These are phyloP conservation scores for Lithosia quadra DNA, from an alignment of 2,888 invertebrate species.

Conservation along the genomic window DNA sequence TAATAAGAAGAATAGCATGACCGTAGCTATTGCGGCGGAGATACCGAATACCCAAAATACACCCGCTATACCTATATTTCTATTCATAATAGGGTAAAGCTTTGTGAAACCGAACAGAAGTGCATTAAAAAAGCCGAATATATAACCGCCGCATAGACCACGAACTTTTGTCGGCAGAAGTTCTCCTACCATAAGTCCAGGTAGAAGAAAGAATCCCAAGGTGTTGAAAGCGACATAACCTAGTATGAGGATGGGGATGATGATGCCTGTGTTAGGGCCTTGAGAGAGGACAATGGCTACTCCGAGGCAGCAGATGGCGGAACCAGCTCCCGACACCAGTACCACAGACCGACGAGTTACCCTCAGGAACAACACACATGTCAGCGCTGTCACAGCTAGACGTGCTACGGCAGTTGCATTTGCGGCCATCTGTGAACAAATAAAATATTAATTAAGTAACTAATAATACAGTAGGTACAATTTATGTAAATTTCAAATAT, in stretches of 20 bases:
- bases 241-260: conserved; percentile 82
- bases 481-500: too few species aligned
- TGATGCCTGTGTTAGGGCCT: conserved; percentile 63
- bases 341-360: conserved; percentile 89
- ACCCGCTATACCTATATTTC: conserved; percentile 88
- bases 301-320: conserved; percentile 88
- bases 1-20: conserved; percentile 89
- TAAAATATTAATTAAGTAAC: neutral
- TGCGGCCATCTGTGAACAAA: conserved; percentile 83
- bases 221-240: conserved; percentile 92
- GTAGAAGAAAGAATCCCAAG: conserved; percentile 90
- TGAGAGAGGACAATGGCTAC: conserved; percentile 77
- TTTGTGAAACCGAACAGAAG: conserved; percentile 90
- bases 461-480: neutral
- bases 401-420: conserved; percentile 90
- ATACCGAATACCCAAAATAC: conserved; percentile 91
- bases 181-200: conserved; percentile 92
- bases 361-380: conserved; percentile 88
- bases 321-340: conserved; percentile 89
- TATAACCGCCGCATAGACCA: conserved; percentile 91
- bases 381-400: conserved; percentile 88
- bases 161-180: conserved; percentile 91
- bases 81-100: conserved; percentile 89
- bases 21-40: conserved; percentile 88
- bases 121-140: conserved; percentile 91